Percentiles rank a stretch among this genome's conserved stretches.
These are phyloP conservation scores for Toxotes lorentzi DNA, from an alignment of 2,797 vertebrate species.

Conservation along the genomic window DNA sequence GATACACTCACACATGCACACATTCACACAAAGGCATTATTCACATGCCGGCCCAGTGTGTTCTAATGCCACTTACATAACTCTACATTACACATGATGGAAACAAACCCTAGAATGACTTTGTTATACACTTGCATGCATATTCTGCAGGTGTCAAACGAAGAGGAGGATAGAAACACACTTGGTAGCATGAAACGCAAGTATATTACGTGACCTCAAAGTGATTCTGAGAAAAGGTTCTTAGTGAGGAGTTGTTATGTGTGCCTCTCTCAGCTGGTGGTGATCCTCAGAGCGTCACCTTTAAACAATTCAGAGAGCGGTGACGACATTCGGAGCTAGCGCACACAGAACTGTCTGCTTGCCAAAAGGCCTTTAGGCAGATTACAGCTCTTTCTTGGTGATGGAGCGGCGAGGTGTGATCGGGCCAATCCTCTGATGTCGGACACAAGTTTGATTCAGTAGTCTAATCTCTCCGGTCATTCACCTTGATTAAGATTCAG, in stretches of 20 bases:
- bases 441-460: slow-evolving; percentile 12
- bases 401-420: slow-evolving; percentile 1
- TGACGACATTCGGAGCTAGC: slow-evolving; percentile 18
- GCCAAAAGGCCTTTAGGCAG: slow-evolving; percentile 30
- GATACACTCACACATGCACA: slow-evolving; percentile 4
- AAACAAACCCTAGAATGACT: slow-evolving; percentile 7
- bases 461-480: neutral
- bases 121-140: neutral
- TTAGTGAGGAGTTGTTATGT: neutral
- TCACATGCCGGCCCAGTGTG: slow-evolving; percentile 41
- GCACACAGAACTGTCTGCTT: neutral
- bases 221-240: slow-evolving; percentile 32
- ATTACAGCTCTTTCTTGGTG: slow-evolving; percentile 45
- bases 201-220: neutral
- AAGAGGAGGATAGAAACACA: neutral
- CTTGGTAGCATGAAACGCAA: slow-evolving; percentile 18
- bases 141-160: neutral
- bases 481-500: slow-evolving; percentile 7
- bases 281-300: slow-evolving; percentile 32
- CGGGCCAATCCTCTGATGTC: slow-evolving; percentile 21
- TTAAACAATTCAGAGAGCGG: slow-evolving; percentile 13
- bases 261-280: neutral
- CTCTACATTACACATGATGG: slow-evolving; percentile 1
- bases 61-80: slow-evolving; percentile 68
- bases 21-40: slow-evolving; percentile 64